Percentiles rank a stretch among this genome's conserved stretches.
Evolutionary conservation across 2,888 invertebrate genomes (phyloP).

Genomic region (Bembecia ichneumoniformis): DNA sequence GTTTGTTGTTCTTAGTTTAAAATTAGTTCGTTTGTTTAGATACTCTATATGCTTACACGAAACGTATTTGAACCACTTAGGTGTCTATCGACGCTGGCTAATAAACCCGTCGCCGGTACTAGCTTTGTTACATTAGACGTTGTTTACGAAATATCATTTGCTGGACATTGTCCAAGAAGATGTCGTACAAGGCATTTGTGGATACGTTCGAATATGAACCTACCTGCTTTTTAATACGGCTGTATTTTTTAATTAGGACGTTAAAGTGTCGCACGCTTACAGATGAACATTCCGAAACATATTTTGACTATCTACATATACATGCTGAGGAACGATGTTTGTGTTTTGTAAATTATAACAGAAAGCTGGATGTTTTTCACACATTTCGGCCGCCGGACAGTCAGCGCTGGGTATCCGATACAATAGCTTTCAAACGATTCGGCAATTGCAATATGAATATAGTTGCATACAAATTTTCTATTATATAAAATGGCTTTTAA

Average conservation of each 20-base stretch:
- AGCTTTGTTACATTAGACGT: constrained; percentile 47
- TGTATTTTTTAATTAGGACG: constrained; percentile 57
- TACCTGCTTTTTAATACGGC: constrained; percentile 49
- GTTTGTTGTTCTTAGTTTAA: constrained; percentile 19
- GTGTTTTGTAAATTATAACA: no score
- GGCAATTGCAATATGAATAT: no score
- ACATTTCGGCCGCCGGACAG: no score
- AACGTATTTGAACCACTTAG: constrained; percentile 25
- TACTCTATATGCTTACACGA: constrained; percentile 15
- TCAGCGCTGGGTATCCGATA: no score
- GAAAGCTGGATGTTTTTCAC: no score
- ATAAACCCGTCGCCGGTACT: constrained; percentile 40
- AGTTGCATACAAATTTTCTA: no score
- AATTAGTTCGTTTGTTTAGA: constrained; percentile 35
- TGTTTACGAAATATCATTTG: constrained; percentile 56
- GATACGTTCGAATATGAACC: constrained; percentile 39
- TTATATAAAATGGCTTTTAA: no score
- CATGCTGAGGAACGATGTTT: no score
- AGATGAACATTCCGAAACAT: constrained; percentile 19
- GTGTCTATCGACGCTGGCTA: constrained; percentile 22
- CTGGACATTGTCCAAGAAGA: constrained; percentile 64
- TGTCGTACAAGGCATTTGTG: constrained; percentile 43
- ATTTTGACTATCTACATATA: not conserved
- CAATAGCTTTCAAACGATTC: no score
- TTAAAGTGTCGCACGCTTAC: constrained; percentile 29